Percentiles rank a stretch among this genome's conserved stretches.
Conservation (phyloP, 2,797 vertebrate genomes). For the Spatula versicolor region DNA sequence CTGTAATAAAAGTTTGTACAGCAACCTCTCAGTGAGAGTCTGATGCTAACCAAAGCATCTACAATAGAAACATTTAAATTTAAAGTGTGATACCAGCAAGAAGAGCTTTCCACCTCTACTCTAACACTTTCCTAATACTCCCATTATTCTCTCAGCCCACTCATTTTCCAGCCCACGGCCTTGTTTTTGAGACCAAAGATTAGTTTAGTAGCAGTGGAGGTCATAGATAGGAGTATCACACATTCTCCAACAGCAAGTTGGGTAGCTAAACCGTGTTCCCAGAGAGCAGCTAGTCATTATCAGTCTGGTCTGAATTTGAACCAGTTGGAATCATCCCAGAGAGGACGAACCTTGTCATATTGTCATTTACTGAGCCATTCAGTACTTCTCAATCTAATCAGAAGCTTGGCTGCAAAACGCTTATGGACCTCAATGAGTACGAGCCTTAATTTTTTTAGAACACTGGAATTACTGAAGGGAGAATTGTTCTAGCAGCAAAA, state of each 20-base stretch:
- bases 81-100: background rate
- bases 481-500: background rate
- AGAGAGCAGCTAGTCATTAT: background rate
- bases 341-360: background rate
- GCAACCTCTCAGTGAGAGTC: background rate
- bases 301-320: background rate
- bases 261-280: background rate
- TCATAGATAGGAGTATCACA: background rate
- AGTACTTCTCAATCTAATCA: background rate
- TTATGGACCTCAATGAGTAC: background rate
- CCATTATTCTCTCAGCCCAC: background rate
- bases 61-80: background rate
- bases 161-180: background rate
- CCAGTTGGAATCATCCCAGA: background rate
- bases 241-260: background rate
- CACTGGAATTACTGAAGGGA: background rate
- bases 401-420: background rate
- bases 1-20: background rate
- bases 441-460: background rate
- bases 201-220: background rate
- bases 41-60: background rate
- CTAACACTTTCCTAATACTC: background rate
- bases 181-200: background rate
- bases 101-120: background rate
- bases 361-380: background rate